Conservation (phyloP, 2,797 vertebrate species). For the Arctocebus calabarensis region DNA sequence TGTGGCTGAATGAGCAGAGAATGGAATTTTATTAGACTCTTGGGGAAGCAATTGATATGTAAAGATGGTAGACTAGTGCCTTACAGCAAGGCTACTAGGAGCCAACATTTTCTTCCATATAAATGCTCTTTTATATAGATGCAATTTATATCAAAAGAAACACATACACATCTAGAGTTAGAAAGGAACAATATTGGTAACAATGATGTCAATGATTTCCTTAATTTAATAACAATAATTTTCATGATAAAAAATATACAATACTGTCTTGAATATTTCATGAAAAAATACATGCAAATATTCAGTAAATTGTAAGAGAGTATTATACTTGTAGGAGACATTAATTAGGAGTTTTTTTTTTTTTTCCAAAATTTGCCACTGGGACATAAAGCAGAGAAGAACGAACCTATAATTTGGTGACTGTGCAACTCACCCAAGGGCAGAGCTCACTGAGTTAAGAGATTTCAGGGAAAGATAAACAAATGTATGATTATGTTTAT, state of each 20-base stretch:
- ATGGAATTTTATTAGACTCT: conserved; percentile 41
- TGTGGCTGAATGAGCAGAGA: conserved; percentile 37
- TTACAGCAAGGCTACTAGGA: neutral
- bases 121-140: neutral
- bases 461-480: neutral
- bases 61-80: neutral
- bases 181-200: neutral
- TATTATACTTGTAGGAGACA: neutral
- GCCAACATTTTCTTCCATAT: neutral
- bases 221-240: conserved; percentile 17
- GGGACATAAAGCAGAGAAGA: neutral
- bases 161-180: neutral
- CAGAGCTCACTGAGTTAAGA: neutral
- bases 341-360: neutral
- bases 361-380: neutral
- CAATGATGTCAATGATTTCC: neutral
- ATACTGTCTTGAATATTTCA: neutral
- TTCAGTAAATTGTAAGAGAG: neutral
- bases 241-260: neutral
- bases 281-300: neutral
- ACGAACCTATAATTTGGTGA: neutral
- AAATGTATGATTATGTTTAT: neutral
- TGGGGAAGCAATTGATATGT: conserved; percentile 4
- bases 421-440: neutral
- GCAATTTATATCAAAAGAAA: neutral